Conservation (phyloP, 2,797 vertebrate species). For the Zenarchopterus dispar region DNA sequence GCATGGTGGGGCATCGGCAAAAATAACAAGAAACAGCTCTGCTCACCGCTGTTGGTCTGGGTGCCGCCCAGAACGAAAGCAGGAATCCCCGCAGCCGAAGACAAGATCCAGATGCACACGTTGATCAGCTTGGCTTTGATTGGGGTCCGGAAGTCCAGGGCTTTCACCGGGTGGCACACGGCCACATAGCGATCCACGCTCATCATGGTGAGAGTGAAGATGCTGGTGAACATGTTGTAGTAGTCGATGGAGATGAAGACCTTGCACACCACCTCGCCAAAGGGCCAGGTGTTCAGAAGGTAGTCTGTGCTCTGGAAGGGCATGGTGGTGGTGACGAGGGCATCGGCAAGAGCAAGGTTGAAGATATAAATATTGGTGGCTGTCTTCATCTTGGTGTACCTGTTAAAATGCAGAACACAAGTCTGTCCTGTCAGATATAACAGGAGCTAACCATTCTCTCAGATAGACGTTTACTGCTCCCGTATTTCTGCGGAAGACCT, state of each 20-base stretch:
- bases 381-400: slow-evolving; percentile 99
- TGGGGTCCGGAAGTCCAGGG: slow-evolving; percentile 95
- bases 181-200: slow-evolving; percentile 98
- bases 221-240: slow-evolving; percentile 99
- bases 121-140: slow-evolving; percentile 97
- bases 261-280: slow-evolving; percentile 95
- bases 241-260: slow-evolving; percentile 97
- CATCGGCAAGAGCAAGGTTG: slow-evolving; percentile 95
- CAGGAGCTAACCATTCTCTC: slow-evolving; percentile 4
- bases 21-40: background rate
- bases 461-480: background rate
- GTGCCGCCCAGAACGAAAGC: slow-evolving; percentile 94
- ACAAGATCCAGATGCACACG: slow-evolving; percentile 95
- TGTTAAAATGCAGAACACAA: slow-evolving; percentile 64
- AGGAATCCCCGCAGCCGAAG: slow-evolving; percentile 94
- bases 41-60: slow-evolving; percentile 92
- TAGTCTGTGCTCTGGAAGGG: slow-evolving; percentile 97
- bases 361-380: slow-evolving; percentile 99
- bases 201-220: slow-evolving; percentile 99
- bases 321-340: slow-evolving; percentile 95
- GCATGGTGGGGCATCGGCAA: too few relatives aligned
- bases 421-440: background rate
- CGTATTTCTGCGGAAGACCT: slow-evolving; percentile 9
- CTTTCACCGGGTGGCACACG: slow-evolving; percentile 96
- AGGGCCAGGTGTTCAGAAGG: slow-evolving; percentile 95